phyloP scores from a whole-genome alignment of 2,888 invertebrate genomes.

The Neoascia interrupta region DNA sequence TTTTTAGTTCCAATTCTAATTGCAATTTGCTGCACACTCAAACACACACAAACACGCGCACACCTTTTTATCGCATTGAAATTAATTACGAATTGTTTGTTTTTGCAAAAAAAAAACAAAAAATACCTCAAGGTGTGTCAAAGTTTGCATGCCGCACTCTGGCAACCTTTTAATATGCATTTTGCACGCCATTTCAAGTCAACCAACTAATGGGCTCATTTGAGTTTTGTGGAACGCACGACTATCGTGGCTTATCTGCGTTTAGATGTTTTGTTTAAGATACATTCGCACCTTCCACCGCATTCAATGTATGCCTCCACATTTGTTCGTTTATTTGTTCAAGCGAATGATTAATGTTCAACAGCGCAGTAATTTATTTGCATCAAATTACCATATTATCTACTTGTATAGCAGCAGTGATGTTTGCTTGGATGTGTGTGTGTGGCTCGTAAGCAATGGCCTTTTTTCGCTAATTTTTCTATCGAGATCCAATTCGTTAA shows the following conservation, averaged over 20 bases:
- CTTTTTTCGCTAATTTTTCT: conserved; percentile 41
- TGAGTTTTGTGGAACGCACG: conserved; percentile 49
- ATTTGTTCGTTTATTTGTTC: conserved; percentile 66
- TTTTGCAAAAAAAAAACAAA: conserved; percentile 42
- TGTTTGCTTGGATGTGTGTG: conserved; percentile 4
- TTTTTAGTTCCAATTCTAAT: conserved; percentile 54
- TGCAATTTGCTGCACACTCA: conserved; percentile 43
- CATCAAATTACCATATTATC: conserved; percentile 75
- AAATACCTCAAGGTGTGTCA: conserved; percentile 61
- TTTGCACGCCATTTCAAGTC: conserved; percentile 61
- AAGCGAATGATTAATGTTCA: conserved; percentile 72
- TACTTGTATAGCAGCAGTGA: too few species aligned
- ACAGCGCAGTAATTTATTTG: conserved; percentile 77
- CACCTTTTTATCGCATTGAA: not conserved
- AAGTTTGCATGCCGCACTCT: conserved; percentile 57
- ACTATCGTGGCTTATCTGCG: conserved; percentile 50
- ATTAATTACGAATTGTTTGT: conserved; percentile 62
- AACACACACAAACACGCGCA: not conserved
- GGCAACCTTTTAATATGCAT: conserved; percentile 59
- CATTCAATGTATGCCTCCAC: conserved; percentile 2
- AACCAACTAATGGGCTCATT: conserved; percentile 57
- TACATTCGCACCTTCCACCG: conserved; percentile 62
- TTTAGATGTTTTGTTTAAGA: conserved; percentile 56
- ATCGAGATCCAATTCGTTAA: conserved; percentile 41
- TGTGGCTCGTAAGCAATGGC: conserved; percentile 19